phyloP scores from a whole-genome alignment of 2,113 vertebrate genomes.

The Panthera leo region DNA sequence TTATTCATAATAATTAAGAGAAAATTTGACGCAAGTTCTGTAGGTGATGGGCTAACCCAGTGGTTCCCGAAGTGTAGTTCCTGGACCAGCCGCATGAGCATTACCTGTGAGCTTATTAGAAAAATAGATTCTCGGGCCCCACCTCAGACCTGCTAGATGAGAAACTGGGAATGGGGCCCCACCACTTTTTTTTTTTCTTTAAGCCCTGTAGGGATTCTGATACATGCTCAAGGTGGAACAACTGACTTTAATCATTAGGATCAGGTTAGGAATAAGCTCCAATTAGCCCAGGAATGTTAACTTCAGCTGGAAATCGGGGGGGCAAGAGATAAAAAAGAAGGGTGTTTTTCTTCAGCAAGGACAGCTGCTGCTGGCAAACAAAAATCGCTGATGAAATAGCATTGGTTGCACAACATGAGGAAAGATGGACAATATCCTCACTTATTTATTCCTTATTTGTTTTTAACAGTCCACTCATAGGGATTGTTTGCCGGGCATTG shows the following conservation, averaged over 20 bases:
- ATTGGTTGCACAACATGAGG: not conserved
- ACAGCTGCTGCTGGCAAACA: not conserved
- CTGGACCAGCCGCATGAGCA: not conserved
- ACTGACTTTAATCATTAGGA: not conserved
- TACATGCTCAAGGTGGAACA: not conserved
- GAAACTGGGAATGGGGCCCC: not conserved
- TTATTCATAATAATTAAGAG: not conserved
- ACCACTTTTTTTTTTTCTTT: not conserved
- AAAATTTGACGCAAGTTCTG: not conserved
- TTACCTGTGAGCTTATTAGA: not conserved
- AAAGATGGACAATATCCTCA: not conserved
- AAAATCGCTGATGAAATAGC: not conserved
- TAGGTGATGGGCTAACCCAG: not conserved
- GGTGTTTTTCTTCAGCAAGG: not conserved
- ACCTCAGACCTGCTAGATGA: not conserved
- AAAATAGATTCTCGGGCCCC: not conserved
- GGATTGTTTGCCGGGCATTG: not conserved
- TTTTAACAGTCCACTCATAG: not conserved
- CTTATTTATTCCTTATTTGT: not conserved
- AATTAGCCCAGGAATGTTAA: not conserved
- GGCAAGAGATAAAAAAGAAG: rapidly evolving
- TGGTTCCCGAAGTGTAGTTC: not conserved
- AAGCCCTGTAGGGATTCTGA: not conserved
- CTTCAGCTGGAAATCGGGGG: not conserved
- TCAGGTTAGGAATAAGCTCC: rapidly evolving